These are phyloP conservation scores for Anolis apletophallus DNA, from an alignment of 2,797 vertebrate genomes.

Conservation along the genomic window DNA sequence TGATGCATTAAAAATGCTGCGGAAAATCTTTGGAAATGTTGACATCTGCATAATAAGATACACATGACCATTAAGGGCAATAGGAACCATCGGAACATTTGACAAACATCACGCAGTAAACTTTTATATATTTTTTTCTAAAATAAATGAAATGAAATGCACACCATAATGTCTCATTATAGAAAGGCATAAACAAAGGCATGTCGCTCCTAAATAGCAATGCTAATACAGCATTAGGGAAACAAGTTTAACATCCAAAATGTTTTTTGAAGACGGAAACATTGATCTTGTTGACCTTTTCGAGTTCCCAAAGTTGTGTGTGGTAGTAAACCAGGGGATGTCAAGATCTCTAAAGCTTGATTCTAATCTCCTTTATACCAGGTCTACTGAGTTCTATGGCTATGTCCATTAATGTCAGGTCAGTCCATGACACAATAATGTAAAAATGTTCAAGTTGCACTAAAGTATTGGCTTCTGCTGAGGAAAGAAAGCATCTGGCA, in stretches of 20 bases:
- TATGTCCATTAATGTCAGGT: slow-evolving; percentile 30
- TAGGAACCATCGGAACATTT: slow-evolving; percentile 22
- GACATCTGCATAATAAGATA: rapidly evolving
- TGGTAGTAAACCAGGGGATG: slow-evolving; percentile 23
- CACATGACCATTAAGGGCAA: background rate
- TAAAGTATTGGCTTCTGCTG: slow-evolving; percentile 20
- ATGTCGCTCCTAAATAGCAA: background rate
- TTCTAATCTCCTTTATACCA: slow-evolving; percentile 36
- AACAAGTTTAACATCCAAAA: background rate
- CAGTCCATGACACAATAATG: slow-evolving; percentile 40
- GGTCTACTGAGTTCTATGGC: slow-evolving; percentile 28
- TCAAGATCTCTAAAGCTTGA: slow-evolving; percentile 24
- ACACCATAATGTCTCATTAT: slow-evolving; percentile 14
- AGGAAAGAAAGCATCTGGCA: slow-evolving; percentile 24
- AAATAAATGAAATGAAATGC: slow-evolving; percentile 1
- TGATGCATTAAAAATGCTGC: slow-evolving; percentile 16
- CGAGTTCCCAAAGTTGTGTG: slow-evolving; percentile 2
- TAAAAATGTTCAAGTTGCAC: slow-evolving; percentile 16
- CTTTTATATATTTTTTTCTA: background rate
- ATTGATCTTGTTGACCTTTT: slow-evolving; percentile 9
- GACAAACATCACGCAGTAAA: slow-evolving; percentile 22
- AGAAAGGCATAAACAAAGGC: slow-evolving; percentile 20
- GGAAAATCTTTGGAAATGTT: slow-evolving; percentile 43
- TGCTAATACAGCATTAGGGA: background rate
- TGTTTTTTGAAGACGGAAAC: slow-evolving; percentile 33